Evolutionary conservation across 2,113 vertebrate genomes (phyloP).

Genomic region (Bos javanicus): DNA sequence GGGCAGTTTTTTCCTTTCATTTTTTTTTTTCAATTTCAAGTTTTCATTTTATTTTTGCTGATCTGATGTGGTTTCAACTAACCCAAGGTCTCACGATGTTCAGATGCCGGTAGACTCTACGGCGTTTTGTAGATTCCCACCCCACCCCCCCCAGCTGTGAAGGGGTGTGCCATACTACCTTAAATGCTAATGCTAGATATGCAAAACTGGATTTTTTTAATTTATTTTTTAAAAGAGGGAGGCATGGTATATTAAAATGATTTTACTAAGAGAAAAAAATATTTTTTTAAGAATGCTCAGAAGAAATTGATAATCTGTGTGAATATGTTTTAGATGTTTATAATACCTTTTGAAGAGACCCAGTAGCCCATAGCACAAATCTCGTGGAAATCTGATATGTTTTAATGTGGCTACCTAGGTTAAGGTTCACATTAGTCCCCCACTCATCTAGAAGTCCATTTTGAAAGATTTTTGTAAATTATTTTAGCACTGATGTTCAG

Average conservation of each 20-base stretch:
- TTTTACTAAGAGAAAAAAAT: constrained; percentile 93
- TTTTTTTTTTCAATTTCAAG: constrained; percentile 73
- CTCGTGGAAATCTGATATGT: constrained; percentile 84
- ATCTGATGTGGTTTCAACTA: constrained; percentile 97
- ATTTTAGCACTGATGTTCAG: constrained; percentile 77
- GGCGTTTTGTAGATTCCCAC: constrained; percentile 93
- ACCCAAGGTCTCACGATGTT: constrained; percentile 97
- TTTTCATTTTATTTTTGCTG: constrained; percentile 83
- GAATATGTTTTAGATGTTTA: constrained; percentile 91
- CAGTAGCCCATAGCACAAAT: constrained; percentile 86
- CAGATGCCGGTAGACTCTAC: constrained; percentile 82
- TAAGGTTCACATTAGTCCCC: constrained; percentile 82
- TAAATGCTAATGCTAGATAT: constrained; percentile 99
- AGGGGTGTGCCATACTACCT: constrained; percentile 99
- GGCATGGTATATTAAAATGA: constrained; percentile 91
- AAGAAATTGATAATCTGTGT: constrained; percentile 90
- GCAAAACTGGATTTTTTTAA: constrained; percentile 95
- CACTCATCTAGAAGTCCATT: constrained; percentile 82
- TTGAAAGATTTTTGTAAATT: constrained; percentile 74
- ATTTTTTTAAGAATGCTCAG: constrained; percentile 93
- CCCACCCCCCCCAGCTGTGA: constrained; percentile 82
- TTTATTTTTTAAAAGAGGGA: constrained; percentile 93
- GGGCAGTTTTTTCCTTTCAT: constrained; percentile 83
- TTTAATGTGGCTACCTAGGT: constrained; percentile 87
- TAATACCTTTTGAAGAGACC: constrained; percentile 89